Evolutionary conservation across 2,113 vertebrate genomes (phyloP).

Genomic region (Phaetusa simplex): DNA sequence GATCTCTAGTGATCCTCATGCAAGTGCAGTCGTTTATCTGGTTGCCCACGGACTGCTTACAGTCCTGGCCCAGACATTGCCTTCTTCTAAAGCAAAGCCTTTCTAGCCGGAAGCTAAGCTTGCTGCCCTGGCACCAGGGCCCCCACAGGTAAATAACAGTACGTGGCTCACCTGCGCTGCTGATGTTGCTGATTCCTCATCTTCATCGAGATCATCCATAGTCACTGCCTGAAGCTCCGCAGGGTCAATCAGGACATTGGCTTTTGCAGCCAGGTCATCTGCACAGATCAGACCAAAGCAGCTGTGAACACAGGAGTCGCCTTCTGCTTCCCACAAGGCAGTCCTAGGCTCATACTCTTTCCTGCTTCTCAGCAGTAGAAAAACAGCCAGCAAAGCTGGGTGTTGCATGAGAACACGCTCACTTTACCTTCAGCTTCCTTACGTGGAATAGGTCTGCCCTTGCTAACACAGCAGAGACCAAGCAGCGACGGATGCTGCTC

Average conservation of each 20-base stretch:
- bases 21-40: not conserved
- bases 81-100: not conserved
- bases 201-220: slow-evolving; percentile 97
- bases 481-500: not conserved
- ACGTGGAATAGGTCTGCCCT: not conserved
- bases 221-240: slow-evolving; percentile 89
- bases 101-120: not conserved
- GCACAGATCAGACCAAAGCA: slow-evolving; percentile 40
- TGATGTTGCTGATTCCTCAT: slow-evolving; percentile 84
- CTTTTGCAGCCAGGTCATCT: slow-evolving; percentile 94
- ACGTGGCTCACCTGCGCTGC: slow-evolving; percentile 79
- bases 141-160: not conserved
- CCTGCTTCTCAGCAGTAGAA: not conserved
- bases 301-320: not conserved
- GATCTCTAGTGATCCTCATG: not conserved
- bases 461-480: not conserved
- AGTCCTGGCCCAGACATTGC: not conserved
- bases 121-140: not conserved
- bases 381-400: not conserved
- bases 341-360: not conserved
- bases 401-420: not conserved
- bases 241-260: slow-evolving; percentile 94
- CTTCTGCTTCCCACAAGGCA: not conserved
- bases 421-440: not conserved
- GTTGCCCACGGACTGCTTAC: not conserved